Base-by-base conservation (phyloP, 2,113 vertebrate species). In the Nerophis ophidion region DNA sequence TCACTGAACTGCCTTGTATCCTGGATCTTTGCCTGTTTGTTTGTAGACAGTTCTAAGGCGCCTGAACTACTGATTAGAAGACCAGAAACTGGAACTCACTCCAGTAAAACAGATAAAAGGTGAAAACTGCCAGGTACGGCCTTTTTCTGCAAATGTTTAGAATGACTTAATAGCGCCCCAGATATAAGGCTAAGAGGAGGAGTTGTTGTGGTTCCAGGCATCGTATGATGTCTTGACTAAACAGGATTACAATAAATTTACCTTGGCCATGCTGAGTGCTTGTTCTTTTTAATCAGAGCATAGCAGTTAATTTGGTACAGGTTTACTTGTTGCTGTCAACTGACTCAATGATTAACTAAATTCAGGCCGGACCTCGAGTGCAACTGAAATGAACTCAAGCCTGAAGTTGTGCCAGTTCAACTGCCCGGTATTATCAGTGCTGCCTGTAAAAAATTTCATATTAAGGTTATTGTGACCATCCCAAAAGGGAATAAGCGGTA, bases 21-120 rank as follows among this genome's bases (percentile, higher is more conserved):
- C 71, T 75, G 72, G 55, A 75, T 79, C 76, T 80, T 78, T 72
- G 72, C 67, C 60, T 74, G 61, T 83, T 81, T 81, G 80, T 84
- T 77, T 81, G 71, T 77, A 72, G 77, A 47, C 47, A 77, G 79
- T 84, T 82, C 75, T 75, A 74, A 75, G 68, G 65, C 40, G 11
- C 54, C 60, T 50, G 68, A 79, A 82, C 71, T 81, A 81, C 84
- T 81, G 69, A 74, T 66, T 82, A 71, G 75, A 72, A 71, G 59
- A 71, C 50, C 72, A 57, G 57, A 61, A 65, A 47, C 49, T 16
- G 44, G 8, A 66, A 59, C 45, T 57, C 61, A 49, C 38, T 59
- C 49, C 34, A 40, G 60, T 48, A 57, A 40, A 58, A 55, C n/a
- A 6, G 2, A n/a, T 17, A 17, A 38, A 48, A n/a, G 5, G 7